Percentiles rank a stretch among this genome's conserved stretches.
Conservation (phyloP, 2,888 invertebrate genomes). For the Furcula furcula region DNA sequence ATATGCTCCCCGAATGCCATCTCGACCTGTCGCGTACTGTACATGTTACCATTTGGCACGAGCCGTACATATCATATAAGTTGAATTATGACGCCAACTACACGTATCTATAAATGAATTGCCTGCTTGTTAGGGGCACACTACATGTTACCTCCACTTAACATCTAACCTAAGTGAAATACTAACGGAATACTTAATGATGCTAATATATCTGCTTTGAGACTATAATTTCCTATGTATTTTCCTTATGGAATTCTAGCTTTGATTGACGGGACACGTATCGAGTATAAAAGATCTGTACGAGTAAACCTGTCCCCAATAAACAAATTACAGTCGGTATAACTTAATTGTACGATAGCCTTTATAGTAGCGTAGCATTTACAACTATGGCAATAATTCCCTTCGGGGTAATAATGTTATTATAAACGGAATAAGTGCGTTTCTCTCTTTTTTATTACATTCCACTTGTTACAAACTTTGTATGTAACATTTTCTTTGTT, state of each 20-base stretch:
- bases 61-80: too few species aligned
- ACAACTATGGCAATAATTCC: constrained; percentile 6
- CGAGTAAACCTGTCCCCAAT: constrained; percentile 27
- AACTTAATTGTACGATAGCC: constrained; percentile 15
- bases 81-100: too few species aligned
- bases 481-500: too few species aligned
- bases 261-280: neutral
- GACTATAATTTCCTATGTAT: neutral
- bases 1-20: too few species aligned
- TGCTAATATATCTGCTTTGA: too few species aligned
- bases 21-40: too few species aligned
- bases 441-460: neutral
- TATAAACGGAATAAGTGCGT: neutral
- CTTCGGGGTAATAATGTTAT: neutral
- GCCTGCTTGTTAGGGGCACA: too few species aligned
- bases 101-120: too few species aligned
- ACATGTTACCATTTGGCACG: too few species aligned
- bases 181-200: too few species aligned
- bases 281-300: constrained; percentile 17
- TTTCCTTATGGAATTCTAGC: neutral
- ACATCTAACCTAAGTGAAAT: too few species aligned
- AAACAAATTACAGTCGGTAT: constrained; percentile 28
- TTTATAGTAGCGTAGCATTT: constrained; percentile 23
- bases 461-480: neutral
- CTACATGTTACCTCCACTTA: too few species aligned